Conservation (phyloP, 2,888 invertebrate genomes). For the Ferdinandea cuprea region DNA sequence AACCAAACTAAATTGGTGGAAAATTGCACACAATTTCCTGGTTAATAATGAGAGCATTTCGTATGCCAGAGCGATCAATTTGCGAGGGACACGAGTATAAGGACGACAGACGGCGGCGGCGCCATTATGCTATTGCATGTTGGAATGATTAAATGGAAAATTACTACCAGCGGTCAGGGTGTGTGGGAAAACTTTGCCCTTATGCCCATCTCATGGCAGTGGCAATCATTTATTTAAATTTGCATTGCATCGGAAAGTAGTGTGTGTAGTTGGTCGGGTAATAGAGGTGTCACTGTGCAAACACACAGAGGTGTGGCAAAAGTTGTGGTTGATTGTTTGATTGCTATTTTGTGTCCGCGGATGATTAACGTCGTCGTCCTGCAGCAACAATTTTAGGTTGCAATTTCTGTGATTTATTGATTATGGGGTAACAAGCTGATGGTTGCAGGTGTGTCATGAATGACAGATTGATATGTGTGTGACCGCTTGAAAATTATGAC, state of each 20-base stretch:
- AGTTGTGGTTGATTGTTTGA: conserved; percentile 57
- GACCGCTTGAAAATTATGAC: neutral
- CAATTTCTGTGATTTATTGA: conserved; percentile 69
- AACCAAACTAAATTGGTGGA: conserved; percentile 57
- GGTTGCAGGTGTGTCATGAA: neutral
- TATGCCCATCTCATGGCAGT: conserved; percentile 3
- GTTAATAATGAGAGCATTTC: conserved; percentile 44
- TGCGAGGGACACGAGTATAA: neutral
- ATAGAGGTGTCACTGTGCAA: conserved; percentile 30
- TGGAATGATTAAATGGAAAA: conserved; percentile 48
- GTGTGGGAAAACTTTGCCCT: neutral
- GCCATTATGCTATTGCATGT: conserved; percentile 16
- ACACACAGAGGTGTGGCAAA: conserved; percentile 34
- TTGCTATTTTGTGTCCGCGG: conserved; percentile 53
- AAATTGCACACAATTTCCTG: conserved; percentile 67
- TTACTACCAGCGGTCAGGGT: conserved; percentile 2
- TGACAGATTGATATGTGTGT: conserved; percentile 1
- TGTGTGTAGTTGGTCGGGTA: neutral
- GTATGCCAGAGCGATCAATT: conserved; percentile 17
- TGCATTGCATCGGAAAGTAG: conserved; percentile 23
- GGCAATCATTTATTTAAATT: conserved; percentile 65
- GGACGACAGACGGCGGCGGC: neutral
- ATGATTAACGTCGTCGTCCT: conserved; percentile 56
- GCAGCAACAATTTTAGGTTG: conserved; percentile 37
- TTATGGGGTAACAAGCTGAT: conserved; percentile 1